Evolutionary conservation across 2,797 vertebrate genomes (phyloP).

Genomic region (Chelmon rostratus): DNA sequence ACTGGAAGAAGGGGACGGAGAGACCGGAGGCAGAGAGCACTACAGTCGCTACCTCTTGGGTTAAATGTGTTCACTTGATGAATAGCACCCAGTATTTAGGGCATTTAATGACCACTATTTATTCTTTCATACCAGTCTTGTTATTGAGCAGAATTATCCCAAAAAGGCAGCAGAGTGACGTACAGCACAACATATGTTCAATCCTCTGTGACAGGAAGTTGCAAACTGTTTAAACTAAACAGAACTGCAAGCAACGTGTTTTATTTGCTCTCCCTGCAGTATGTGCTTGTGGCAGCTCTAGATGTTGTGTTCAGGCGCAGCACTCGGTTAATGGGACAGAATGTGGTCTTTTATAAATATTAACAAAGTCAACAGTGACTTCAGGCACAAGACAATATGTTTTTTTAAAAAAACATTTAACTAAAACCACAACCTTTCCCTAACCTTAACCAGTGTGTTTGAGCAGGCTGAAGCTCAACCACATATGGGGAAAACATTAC

Average conservation of each 20-base stretch:
- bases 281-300: not conserved
- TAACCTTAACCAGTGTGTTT: too few relatives aligned
- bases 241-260: not conserved
- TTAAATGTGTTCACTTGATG: slow-evolving; percentile 12
- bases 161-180: not conserved
- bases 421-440: too few relatives aligned
- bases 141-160: not conserved
- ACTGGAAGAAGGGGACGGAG: slow-evolving; percentile 52
- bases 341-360: slow-evolving; percentile 6
- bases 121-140: not conserved
- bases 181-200: not conserved
- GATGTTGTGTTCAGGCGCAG: not conserved
- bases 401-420: not conserved
- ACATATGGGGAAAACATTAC: too few relatives aligned
- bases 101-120: not conserved
- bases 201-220: not conserved
- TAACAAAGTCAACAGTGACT: not conserved
- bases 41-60: too few relatives aligned
- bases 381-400: not conserved
- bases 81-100: slow-evolving; percentile 2
- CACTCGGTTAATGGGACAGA: not conserved
- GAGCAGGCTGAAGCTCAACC: slow-evolving; percentile 18
- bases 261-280: not conserved
- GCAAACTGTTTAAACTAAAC: not conserved
- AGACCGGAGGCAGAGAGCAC: slow-evolving; percentile 44